Conservation (phyloP, 2,113 vertebrate genomes). For the Alethe diademata region DNA sequence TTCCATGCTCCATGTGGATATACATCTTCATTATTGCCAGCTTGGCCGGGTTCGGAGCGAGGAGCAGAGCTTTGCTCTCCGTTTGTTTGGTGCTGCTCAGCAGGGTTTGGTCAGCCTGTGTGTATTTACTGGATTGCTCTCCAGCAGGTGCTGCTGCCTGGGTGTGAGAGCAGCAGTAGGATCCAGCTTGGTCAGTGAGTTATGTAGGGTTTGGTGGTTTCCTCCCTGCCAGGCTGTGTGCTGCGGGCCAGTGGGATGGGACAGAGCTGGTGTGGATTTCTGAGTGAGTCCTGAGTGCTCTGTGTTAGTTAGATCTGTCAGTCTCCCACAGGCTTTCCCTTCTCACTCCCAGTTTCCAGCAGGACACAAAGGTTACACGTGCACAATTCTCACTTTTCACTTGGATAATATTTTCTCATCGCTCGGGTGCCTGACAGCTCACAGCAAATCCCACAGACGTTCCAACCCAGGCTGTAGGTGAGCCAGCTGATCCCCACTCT, state of each 20-base stretch:
- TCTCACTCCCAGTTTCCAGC: accelerated
- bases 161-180: background rate
- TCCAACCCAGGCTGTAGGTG: background rate
- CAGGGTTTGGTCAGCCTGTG: background rate
- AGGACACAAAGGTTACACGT: background rate
- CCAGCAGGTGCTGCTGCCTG: background rate
- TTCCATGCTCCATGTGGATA: background rate
- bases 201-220: accelerated
- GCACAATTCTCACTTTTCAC: background rate
- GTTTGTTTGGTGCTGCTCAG: background rate
- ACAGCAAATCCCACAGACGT: background rate
- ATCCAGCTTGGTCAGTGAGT: accelerated
- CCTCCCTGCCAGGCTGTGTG: background rate
- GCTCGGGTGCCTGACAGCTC: background rate
- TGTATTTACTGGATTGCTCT: background rate
- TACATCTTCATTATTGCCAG: background rate
- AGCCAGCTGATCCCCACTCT: background rate
- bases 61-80: background rate
- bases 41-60: background rate
- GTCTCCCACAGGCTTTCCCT: background rate
- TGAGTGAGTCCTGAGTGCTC: background rate
- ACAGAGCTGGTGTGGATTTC: background rate
- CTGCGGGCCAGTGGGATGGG: background rate
- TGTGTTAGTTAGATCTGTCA: accelerated
- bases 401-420: background rate